Evolutionary conservation across 2,888 invertebrate species (phyloP).

Genomic region (Tridacna crocea): DNA sequence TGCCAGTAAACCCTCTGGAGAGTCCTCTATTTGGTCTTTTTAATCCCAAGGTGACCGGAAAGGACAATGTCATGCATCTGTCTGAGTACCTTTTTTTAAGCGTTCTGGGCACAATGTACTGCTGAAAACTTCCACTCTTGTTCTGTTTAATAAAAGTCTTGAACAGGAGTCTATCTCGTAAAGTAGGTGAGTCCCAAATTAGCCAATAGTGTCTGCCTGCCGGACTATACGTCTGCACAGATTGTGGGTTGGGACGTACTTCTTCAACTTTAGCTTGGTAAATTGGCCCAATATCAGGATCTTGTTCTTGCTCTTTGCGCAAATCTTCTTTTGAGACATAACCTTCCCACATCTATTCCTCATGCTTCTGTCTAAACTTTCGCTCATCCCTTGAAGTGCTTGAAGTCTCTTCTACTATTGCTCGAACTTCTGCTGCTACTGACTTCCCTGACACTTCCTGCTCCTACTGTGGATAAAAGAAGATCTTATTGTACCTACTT

Average conservation of each 20-base stretch:
- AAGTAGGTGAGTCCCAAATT: background rate
- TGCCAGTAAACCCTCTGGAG: constrained; percentile 4
- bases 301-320: background rate
- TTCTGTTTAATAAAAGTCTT: background rate
- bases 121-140: background rate
- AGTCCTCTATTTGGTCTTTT: background rate
- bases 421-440: too few species aligned
- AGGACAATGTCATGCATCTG: background rate
- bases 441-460: too few species aligned
- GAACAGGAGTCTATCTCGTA: background rate
- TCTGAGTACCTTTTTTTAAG: background rate
- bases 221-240: background rate
- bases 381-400: too few species aligned
- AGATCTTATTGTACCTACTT: too few species aligned
- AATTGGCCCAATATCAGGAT: background rate
- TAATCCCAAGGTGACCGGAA: constrained; percentile 10
- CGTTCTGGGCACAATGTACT: background rate
- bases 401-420: too few species aligned
- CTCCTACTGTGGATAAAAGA: too few species aligned
- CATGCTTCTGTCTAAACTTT: too few species aligned
- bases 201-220: constrained; percentile 13
- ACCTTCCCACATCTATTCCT: too few species aligned
- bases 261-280: background rate
- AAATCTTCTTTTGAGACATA: too few species aligned
- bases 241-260: background rate